Percentiles rank a stretch among this genome's conserved stretches.
Conservation (phyloP, 1,140 invertebrate species). For the Diorhabda sublineata region DNA sequence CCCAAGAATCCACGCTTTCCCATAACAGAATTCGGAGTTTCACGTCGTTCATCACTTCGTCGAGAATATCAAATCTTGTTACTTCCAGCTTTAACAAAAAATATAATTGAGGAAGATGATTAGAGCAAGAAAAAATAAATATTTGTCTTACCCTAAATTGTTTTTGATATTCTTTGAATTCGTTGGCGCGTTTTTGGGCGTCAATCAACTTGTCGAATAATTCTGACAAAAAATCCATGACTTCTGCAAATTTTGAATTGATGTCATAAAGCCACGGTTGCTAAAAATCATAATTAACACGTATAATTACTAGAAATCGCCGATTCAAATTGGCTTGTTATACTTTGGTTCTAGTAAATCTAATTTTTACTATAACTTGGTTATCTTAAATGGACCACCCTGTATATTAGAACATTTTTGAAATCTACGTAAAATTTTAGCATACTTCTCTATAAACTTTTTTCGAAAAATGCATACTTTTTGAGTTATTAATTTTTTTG, state of each 20-base stretch:
- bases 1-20: constrained; percentile 71
- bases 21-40: constrained; percentile 74
- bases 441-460: too few species aligned
- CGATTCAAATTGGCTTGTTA: too few species aligned
- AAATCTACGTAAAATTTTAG: too few species aligned
- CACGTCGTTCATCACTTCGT: constrained; percentile 71
- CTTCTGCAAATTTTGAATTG: constrained; percentile 61
- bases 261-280: constrained; percentile 69
- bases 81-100: constrained; percentile 60
- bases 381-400: too few species aligned
- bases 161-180: constrained; percentile 67
- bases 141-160: constrained; percentile 57
- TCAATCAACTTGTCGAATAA: constrained; percentile 58
- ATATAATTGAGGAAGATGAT: neutral
- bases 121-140: neutral
- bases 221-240: constrained; percentile 57
- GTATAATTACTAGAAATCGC: too few species aligned
- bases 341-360: too few species aligned
- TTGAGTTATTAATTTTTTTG: too few species aligned
- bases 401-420: too few species aligned
- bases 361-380: too few species aligned
- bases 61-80: constrained; percentile 72
- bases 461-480: too few species aligned
- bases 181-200: constrained; percentile 60
- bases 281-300: constrained; percentile 46